Evolutionary conservation across 2,797 vertebrate genomes (phyloP), one percentile per base, ranked within the genome.

Genomic region (Pygocentrus nattereri): DNA sequence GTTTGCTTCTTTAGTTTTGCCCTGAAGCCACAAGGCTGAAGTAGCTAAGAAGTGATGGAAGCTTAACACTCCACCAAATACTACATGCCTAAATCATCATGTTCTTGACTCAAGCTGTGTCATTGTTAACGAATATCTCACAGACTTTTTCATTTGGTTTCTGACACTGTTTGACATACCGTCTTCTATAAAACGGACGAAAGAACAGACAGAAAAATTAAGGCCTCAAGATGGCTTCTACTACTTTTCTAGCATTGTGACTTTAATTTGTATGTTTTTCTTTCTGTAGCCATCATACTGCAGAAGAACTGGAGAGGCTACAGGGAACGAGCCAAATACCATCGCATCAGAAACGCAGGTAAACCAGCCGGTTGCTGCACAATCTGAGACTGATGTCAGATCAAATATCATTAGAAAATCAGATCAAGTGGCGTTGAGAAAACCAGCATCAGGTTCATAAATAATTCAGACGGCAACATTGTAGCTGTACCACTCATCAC

Each of bases 261-360:
- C 56, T 23, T 54, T 6, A 34, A 6, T 10, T 15, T 30, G 2
- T 83, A 27, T 58, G 5, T 30, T 27, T 84, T 54, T 84, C n/a
- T 76, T 34, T 88, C 86, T 88, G 75, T 90, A 99, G 98, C 96
- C 64, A 93, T 97, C 78, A 94, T 93, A 81, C 92, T 99, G 90
- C 98, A 99, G 92, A 96, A 96, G 0, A 93, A 94, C 0, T 99
- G 98, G 98, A 95, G 94, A 89, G 97, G 98, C 68, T 99, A 96
- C 93, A 94, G 96, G 82, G 96, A 95, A 82, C 90, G 95, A 75
- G 93, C 98, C 93, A 98, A 96, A 86, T 99, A 97, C 93, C 93
- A 95, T 52, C 93, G 94, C 65, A 96, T 97, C 94, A 96, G 96
- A 84, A 91, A 70, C 15, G 94, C 98, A 94, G 97, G 98, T 99